Evolutionary conservation across 2,888 invertebrate genomes (phyloP).

Genomic region (Labia minor): DNA sequence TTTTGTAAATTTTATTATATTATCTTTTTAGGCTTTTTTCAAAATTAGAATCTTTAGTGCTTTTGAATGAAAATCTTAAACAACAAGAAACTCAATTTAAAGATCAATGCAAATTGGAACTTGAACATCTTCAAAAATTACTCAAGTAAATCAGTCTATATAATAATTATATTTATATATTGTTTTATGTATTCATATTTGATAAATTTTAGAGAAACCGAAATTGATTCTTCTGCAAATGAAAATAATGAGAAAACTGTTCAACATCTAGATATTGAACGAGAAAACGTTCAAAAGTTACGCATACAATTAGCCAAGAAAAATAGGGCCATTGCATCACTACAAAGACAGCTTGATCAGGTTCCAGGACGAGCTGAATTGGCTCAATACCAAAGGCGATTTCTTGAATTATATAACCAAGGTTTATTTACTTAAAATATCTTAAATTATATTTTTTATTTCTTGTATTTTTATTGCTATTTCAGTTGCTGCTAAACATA

Average conservation of each 20-base stretch:
- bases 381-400: constrained; percentile 88
- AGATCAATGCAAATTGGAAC: constrained; percentile 58
- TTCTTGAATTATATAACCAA: constrained; percentile 92
- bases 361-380: constrained; percentile 87
- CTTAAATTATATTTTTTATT: constrained; percentile 18
- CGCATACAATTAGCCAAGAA: constrained; percentile 64
- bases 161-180: neutral
- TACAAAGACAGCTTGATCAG: constrained; percentile 81
- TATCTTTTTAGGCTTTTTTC: constrained; percentile 29
- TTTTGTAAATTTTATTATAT: neutral
- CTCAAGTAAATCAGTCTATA: constrained; percentile 32
- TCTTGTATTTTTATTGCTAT: constrained; percentile 27
- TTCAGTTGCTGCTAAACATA: constrained; percentile 85
- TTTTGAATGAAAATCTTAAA: constrained; percentile 59
- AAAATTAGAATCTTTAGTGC: constrained; percentile 50
- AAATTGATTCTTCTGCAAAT: constrained; percentile 26
- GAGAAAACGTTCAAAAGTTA: constrained; percentile 46
- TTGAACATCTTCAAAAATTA: constrained; percentile 42
- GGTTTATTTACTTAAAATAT: constrained; percentile 38
- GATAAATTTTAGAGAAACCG: constrained; percentile 27
- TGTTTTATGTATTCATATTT: no score
- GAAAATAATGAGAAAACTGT: constrained; percentile 33
- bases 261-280: constrained; percentile 50
- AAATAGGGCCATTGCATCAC: constrained; percentile 64
- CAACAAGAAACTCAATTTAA: constrained; percentile 62